These are phyloP conservation scores for Pomatostomus ruficeps DNA, from an alignment of 2,113 vertebrate genomes.

Conservation along the genomic window DNA sequence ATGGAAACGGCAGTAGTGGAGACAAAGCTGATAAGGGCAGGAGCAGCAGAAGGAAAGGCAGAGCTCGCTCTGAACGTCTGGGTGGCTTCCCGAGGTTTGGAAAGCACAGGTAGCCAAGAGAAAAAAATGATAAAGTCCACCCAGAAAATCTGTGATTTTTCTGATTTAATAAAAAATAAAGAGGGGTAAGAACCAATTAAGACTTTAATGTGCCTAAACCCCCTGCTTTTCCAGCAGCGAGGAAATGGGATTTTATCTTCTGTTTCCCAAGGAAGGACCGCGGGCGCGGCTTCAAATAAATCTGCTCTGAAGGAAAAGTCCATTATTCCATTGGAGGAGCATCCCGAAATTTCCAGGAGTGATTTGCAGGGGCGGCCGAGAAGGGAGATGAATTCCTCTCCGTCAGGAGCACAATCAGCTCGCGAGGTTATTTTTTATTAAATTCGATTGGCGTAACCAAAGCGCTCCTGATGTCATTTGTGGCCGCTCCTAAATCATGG, in stretches of 20 bases:
- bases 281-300: neutral
- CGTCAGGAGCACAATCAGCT: neutral
- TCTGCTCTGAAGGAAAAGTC: neutral
- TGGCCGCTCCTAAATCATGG: slow-evolving; percentile 9
- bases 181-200: neutral
- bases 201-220: neutral
- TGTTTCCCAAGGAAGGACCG: neutral
- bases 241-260: neutral
- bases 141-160: neutral
- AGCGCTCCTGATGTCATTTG: slow-evolving; percentile 34
- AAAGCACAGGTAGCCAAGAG: neutral
- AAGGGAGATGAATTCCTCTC: slow-evolving; percentile 7
- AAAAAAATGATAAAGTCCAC: neutral
- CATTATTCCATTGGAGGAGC: neutral
- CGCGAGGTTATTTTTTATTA: slow-evolving; percentile 8
- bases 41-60: neutral
- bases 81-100: neutral
- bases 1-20: neutral
- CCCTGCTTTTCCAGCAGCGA: neutral
- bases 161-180: neutral
- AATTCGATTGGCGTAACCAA: neutral
- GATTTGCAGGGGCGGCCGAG: neutral
- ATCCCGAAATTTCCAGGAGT: neutral
- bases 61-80: too few relatives aligned
- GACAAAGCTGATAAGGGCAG: neutral